Conservation (phyloP, 2,888 invertebrate species). For the Dinocampus coccinellae region DNA sequence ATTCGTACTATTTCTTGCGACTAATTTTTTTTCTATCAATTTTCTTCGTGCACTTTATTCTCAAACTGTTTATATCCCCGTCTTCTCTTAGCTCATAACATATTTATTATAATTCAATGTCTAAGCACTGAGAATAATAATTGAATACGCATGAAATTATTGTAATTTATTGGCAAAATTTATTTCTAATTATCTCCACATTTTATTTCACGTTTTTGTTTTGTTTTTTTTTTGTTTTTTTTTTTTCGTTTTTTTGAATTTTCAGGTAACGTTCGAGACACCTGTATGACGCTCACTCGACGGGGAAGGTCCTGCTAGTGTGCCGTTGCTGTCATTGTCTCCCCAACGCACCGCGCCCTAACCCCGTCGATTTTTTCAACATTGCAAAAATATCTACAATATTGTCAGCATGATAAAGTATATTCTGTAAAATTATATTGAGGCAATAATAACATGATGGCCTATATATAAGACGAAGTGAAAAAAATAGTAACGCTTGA, state of each 20-base stretch:
- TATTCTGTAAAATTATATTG: constrained; percentile 1
- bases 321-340: constrained; percentile 60
- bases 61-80: neutral
- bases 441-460: neutral
- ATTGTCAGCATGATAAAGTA: constrained; percentile 3
- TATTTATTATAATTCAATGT: neutral
- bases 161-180: neutral
- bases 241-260: constrained; percentile 28
- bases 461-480: neutral
- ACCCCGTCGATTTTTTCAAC: constrained; percentile 55
- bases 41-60: neutral
- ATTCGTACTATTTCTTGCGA: constrained; percentile 38
- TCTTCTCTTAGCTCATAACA: neutral
- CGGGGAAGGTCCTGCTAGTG: constrained; percentile 65
- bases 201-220: neutral
- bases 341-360: constrained; percentile 59
- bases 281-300: constrained; percentile 66
- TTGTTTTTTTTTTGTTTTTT: constrained; percentile 6
- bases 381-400: constrained; percentile 13
- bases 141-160: neutral
- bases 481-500: neutral
- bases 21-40: neutral
- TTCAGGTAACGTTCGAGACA: constrained; percentile 65
- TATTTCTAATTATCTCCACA: neutral
- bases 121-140: neutral